phyloP scores from a whole-genome alignment of 2,888 invertebrate species.

The Unio delphinus region DNA sequence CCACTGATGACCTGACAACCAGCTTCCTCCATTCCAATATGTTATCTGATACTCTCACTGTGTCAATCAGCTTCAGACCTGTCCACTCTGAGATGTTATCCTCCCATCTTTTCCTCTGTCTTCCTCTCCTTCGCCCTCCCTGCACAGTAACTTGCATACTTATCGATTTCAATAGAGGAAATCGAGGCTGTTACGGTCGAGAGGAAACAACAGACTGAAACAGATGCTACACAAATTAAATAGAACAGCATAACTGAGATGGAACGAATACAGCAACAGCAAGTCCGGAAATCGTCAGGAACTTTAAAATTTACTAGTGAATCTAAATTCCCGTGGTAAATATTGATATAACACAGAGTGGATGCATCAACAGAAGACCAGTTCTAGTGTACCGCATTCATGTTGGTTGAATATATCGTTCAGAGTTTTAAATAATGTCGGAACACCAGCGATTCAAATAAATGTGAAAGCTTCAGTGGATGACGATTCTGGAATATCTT shows the following conservation, averaged over 20 bases:
- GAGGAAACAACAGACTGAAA: slow-evolving; percentile 21
- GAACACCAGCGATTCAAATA: slow-evolving; percentile 75
- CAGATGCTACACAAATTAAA: slow-evolving; percentile 23
- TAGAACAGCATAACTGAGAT: slow-evolving; percentile 27
- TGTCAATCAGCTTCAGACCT: too few species aligned
- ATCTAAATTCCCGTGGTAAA: slow-evolving; percentile 23
- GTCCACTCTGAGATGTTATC: too few species aligned
- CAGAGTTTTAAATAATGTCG: slow-evolving; percentile 47
- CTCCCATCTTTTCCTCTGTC: too few species aligned
- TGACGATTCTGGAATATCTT: too few species aligned
- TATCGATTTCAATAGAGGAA: slow-evolving; percentile 52
- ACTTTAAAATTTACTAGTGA: slow-evolving; percentile 38
- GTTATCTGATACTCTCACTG: too few species aligned
- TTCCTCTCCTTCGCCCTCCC: too few species aligned
- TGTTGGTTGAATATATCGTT: slow-evolving; percentile 38
- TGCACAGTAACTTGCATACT: slow-evolving; percentile 9
- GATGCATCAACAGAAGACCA: slow-evolving; percentile 50
- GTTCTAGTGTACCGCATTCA: slow-evolving; percentile 52
- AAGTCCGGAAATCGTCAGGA: slow-evolving; percentile 19
- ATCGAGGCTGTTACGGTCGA: slow-evolving; percentile 64
- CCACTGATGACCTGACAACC: too few species aligned
- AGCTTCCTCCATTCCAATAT: too few species aligned
- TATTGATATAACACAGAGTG: slow-evolving; percentile 28
- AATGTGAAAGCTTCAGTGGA: slow-evolving; percentile 72
- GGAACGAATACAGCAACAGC: slow-evolving; percentile 11